Conservation (phyloP, 1,140 invertebrate genomes). For the Cotesia glomerata region DNA sequence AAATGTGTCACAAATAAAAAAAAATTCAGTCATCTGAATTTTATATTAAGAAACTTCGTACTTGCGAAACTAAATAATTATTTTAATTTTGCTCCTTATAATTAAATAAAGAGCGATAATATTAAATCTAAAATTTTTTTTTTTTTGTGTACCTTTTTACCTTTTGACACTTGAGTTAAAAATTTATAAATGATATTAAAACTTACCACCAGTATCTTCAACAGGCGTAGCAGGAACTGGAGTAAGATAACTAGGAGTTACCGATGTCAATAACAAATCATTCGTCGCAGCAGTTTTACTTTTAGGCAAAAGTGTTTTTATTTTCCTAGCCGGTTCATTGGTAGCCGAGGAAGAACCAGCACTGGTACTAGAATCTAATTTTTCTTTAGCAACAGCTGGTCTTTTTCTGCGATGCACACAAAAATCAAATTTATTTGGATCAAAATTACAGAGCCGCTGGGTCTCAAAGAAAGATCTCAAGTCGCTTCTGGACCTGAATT, state of each 20-base stretch:
- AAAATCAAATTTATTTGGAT: constrained; percentile 62
- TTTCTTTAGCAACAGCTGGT: constrained; percentile 28
- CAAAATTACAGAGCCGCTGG: constrained; percentile 52
- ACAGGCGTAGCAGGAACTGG: constrained; percentile 22
- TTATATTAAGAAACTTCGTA: too few species aligned
- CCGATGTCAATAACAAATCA: constrained; percentile 28
- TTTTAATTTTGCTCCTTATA: too few species aligned
- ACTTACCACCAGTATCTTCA: constrained; percentile 43
- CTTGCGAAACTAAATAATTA: too few species aligned
- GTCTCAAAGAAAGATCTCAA: constrained; percentile 57
- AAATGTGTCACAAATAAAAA: too few species aligned
- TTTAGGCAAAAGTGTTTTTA: constrained; percentile 58
- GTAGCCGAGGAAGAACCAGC: not conserved
- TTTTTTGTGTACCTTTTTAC: too few species aligned
- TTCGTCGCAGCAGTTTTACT: constrained; percentile 38
- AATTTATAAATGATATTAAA: constrained; percentile 36
- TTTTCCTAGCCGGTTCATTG: constrained; percentile 48
- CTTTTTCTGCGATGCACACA: constrained; percentile 58
- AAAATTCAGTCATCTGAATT: too few species aligned
- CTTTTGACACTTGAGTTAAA: not conserved
- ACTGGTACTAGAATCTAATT: constrained; percentile 41
- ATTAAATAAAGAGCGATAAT: too few species aligned
- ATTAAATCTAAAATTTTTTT: too few species aligned
- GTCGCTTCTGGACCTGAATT: constrained; percentile 61
- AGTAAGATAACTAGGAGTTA: constrained; percentile 27